Percentiles rank a stretch among this genome's conserved stretches.
Evolutionary conservation across 2,797 vertebrate genomes (phyloP).

Genomic region (Tauraco hartlaubi): DNA sequence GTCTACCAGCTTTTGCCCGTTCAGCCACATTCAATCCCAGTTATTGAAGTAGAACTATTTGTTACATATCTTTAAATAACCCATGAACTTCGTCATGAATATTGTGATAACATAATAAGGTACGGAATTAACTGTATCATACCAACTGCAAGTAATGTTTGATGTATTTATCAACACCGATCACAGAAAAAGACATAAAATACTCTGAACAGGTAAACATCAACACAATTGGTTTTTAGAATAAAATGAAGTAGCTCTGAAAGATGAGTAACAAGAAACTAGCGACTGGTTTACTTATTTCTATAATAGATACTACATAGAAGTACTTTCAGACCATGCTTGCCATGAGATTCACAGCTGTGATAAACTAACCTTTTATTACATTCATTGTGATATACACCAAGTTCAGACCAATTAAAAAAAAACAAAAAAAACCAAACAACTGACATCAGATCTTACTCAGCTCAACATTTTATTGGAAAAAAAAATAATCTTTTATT

Average conservation of each 20-base stretch:
- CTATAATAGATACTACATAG: background rate
- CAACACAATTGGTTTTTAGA: background rate
- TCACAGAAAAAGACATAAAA: background rate
- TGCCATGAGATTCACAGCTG: background rate
- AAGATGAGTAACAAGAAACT: background rate
- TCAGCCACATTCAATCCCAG: background rate
- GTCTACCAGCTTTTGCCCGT: background rate
- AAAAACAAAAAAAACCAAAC: background rate
- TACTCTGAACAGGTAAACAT: background rate
- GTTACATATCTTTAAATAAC: background rate
- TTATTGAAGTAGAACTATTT: background rate
- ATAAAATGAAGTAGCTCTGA: background rate
- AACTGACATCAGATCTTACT: accelerated
- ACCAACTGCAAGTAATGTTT: background rate
- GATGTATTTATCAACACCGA: background rate
- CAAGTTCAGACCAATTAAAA: background rate
- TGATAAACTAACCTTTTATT: background rate
- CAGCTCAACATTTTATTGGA: background rate
- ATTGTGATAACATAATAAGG: background rate
- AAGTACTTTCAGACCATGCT: background rate
- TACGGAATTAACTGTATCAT: background rate
- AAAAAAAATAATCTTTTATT: background rate
- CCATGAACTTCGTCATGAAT: background rate
- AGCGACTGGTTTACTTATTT: background rate
- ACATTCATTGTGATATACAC: background rate